Conservation (phyloP, 92 coral and sea anemone genomes). For the Meandrina meandrites region DNA sequence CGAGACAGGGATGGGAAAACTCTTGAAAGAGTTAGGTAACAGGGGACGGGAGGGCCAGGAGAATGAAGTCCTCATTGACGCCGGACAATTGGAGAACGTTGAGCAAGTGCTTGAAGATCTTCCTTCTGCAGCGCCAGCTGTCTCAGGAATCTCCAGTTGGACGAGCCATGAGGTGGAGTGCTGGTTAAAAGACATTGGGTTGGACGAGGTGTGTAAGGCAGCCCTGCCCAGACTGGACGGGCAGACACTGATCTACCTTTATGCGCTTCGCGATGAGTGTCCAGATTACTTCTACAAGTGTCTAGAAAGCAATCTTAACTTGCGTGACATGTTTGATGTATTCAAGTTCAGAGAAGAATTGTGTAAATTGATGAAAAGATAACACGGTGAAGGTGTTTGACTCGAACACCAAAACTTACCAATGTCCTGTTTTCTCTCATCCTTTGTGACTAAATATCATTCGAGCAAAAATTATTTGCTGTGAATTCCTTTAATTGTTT, state of each 20-base stretch:
- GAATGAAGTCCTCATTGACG: background rate
- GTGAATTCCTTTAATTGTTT: no score
- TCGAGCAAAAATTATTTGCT: no score
- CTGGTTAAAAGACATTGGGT: constrained; percentile 57
- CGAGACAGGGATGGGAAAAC: constrained; percentile 17
- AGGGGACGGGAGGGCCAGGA: constrained; percentile 50
- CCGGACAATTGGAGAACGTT: background rate
- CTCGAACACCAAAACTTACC: no score
- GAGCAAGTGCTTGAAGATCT: background rate
- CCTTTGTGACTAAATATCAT: background rate
- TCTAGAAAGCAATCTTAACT: constrained; percentile 51
- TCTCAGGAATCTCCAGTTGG: constrained; percentile 38
- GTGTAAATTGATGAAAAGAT: constrained; percentile 31
- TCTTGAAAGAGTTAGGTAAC: constrained; percentile 46
- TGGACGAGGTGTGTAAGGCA: constrained; percentile 50
- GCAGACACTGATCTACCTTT: constrained; percentile 37
- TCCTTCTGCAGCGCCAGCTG: background rate
- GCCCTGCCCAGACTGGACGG: constrained; percentile 52
- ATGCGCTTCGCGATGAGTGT: constrained; percentile 54
- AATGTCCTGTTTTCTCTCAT: background rate
- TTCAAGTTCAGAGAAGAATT: constrained; percentile 65
- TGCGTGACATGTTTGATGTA: constrained; percentile 49
- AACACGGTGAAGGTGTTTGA: no score
- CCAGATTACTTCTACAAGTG: constrained; percentile 62
- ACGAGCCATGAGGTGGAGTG: constrained; percentile 36